Conservation (phyloP, 2,797 vertebrate genomes). For the Pseudotriccus pelzelni region DNA sequence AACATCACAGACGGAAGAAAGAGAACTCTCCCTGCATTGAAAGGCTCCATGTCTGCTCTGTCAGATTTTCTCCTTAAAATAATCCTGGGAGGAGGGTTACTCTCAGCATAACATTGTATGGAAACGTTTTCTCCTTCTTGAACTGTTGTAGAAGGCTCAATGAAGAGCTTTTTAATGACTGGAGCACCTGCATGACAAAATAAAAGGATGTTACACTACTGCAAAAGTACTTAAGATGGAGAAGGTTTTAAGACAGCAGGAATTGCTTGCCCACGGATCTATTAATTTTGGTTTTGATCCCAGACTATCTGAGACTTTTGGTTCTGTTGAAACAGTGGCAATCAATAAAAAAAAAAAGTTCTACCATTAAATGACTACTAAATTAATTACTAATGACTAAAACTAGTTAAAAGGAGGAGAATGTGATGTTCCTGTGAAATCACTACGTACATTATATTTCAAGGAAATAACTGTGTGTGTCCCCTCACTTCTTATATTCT, state of each 20-base stretch:
- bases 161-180: neutral
- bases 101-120: constrained; percentile 32
- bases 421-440: neutral
- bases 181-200: constrained; percentile 2
- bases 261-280: neutral
- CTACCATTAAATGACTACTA: neutral
- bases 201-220: neutral
- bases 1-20: constrained; percentile 18
- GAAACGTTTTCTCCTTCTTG: constrained; percentile 53
- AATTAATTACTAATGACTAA: neutral
- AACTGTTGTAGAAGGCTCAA: constrained; percentile 41
- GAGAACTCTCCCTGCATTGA: neutral
- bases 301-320: neutral
- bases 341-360: neutral
- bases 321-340: neutral
- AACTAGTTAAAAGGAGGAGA: neutral
- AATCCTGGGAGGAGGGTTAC: constrained; percentile 34
- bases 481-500: neutral
- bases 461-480: neutral
- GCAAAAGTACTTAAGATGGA: neutral
- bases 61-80: constrained; percentile 41
- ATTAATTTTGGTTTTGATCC: neutral
- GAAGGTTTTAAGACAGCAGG: neutral
- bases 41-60: neutral
- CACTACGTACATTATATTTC: neutral